Base-by-base conservation (phyloP, 2,888 invertebrate species). In the Zeuzera pyrina region DNA sequence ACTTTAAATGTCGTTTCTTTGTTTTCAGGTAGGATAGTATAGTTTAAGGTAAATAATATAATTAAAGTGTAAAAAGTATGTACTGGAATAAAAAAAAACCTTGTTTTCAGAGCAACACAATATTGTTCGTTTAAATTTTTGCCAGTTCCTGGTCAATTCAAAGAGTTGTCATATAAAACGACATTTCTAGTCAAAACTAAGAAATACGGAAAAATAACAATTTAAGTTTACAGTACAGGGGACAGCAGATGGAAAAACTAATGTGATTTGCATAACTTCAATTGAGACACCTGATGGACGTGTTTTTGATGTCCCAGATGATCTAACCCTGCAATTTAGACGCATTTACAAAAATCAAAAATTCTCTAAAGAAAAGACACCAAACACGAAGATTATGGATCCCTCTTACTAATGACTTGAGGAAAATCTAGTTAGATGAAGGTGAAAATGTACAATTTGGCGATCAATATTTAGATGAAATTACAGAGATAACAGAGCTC, bases 251-350 rank as follows among this genome's bases (percentile, higher is more conserved):
- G 32, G 30, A 12, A 36, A 36, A 32, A 21, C 19, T 10, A 36
- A 36, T 29, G 6, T 32, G 2, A 32, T 32, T n/a, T 32, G 32
- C 27, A 30, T 36, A 32, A 35, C 31, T n/a, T 31, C 35, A 29
- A 35, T 31, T 14, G 31, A 23, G 7, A 31, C 31, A 8, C 28
- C 24, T 4, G 30, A 30, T 3, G 30, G 23, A 14, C 15, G 30
- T 13, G 10, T 30, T 30, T 30, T 14, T 15, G 23, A 30, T 4
- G 11, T 30, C 1, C 30, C 30, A 8, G 30, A 31, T 15, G 25
- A 26, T 2, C 10, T 23, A 2, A 30, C 22, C 10, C 30, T 10
- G 5, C 11, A 3, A 4, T n/a, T 13, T 23, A 6, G 30, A 30
- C 3, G 23, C 24, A 15, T 30, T 15, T 21, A 21, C 15, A 11